Base-by-base conservation (phyloP, 2,888 invertebrate species). In the Drosophila flavopinicola region DNA sequence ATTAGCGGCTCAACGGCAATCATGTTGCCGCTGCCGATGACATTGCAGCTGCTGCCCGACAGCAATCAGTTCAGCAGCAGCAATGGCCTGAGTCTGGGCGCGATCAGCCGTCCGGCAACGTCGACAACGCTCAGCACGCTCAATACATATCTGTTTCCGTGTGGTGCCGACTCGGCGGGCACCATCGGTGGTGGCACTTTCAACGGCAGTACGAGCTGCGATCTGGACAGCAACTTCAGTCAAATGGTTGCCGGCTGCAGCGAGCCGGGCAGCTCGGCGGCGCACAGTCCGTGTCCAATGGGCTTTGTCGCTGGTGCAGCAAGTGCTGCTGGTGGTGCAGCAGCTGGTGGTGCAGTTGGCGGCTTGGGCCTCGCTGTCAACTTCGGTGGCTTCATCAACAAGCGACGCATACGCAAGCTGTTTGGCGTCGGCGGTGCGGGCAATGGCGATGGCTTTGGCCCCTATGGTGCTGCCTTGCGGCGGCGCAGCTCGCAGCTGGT, bases 141-240 rank as follows among this genome's bases (percentile, higher is more conserved):
- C 20, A 90, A 90, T 66, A 90, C 90, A 89, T 90, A 90, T 90
- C 90, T 90, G 9, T 90, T 90, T 57, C 90, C 90, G 33, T 88
- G 89, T 44, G 85, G 88, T n/a, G 79, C 85, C 66, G 88, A 85
- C 23, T 87, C 87, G 5, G 78, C 84, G 3, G 88, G 88, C 67
- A 85, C 85, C 42, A 85, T 88, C 24, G 88, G 88, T 3, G 88
- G 80, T 10, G 70, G 83, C 49, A 87, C 85, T 4, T 75, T 87
- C 49, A 84, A 86, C 29, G 89, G 89, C 66, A 89, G 87, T 69
- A 75, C 78, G 61, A 89, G 90, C 47, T 90, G 88, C 58, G 90
- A 90, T 52, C 78, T 90, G 53, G 90, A 90, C 61, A 90, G 90
- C 75, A 90, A 90, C 37, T 90, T 90, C 38, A 90, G 90, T 53